phyloP scores from a whole-genome alignment of 2,113 vertebrate genomes.

The Tamias sibiricus region DNA sequence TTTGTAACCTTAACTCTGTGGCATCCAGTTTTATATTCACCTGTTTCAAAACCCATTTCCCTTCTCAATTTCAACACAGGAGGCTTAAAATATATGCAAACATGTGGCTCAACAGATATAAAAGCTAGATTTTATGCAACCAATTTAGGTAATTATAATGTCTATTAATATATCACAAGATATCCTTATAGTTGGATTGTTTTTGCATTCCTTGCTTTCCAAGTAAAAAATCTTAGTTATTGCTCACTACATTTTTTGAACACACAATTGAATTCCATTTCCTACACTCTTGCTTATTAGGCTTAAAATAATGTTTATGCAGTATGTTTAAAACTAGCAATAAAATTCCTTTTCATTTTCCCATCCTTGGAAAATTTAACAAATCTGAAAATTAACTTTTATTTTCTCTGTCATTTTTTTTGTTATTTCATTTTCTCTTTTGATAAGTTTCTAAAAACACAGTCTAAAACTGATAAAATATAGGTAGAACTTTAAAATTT shows the following conservation, averaged over 20 bases:
- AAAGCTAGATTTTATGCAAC: background rate
- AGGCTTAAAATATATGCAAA: background rate
- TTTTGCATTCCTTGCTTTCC: background rate
- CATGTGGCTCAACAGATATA: background rate
- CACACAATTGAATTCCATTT: background rate
- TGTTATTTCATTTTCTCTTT: background rate
- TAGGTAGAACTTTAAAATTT: background rate
- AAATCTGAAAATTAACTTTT: conserved; percentile 8
- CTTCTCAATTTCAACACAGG: background rate
- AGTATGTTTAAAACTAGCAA: background rate
- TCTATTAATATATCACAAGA: background rate
- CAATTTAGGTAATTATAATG: background rate
- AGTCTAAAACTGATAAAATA: background rate
- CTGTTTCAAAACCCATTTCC: background rate
- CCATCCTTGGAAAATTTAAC: background rate
- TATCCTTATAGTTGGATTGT: background rate
- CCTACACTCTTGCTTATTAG: background rate
- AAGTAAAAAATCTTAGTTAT: background rate
- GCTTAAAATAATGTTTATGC: background rate
- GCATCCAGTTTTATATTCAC: background rate
- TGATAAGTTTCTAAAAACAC: background rate
- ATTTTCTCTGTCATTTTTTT: background rate
- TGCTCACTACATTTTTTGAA: background rate
- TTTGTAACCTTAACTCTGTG: background rate
- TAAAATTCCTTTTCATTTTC: background rate